Evolutionary conservation across 2,113 vertebrate genomes (phyloP).

Genomic region (Heterotis niloticus): DNA sequence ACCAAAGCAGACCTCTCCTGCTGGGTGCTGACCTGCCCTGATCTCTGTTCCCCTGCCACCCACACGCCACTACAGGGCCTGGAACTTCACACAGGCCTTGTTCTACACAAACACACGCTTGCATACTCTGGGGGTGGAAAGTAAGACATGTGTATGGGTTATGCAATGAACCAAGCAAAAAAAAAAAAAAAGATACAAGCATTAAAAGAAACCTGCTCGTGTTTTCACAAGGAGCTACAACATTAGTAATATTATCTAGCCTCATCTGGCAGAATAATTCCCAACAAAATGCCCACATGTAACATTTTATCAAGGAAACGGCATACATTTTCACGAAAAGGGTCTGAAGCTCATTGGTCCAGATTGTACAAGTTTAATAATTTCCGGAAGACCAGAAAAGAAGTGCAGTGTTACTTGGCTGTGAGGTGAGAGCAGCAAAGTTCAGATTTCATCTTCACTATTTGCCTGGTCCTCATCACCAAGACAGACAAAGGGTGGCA

Average conservation of each 20-base stretch:
- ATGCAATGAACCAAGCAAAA: neutral
- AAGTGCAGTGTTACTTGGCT: neutral
- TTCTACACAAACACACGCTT: neutral
- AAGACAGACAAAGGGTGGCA: slow-evolving; percentile 38
- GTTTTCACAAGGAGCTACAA: too few species aligned
- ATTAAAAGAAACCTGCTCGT: neutral
- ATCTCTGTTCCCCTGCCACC: slow-evolving; percentile 53
- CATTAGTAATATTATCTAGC: too few species aligned
- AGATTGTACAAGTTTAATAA: neutral
- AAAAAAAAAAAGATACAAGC: neutral
- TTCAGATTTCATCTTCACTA: slow-evolving; percentile 17
- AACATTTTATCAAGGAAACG: neutral
- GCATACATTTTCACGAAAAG: too few species aligned
- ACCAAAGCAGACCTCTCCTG: slow-evolving; percentile 62
- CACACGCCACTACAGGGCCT: slow-evolving; percentile 37
- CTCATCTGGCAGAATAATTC: neutral
- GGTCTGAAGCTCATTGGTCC: neutral
- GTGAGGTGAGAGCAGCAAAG: neutral
- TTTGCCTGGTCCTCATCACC: slow-evolving; percentile 39
- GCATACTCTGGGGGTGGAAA: neutral
- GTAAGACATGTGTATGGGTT: neutral
- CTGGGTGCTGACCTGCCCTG: slow-evolving; percentile 57
- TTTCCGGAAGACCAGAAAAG: neutral
- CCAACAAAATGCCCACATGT: neutral
- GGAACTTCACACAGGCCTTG: neutral